Evolutionary conservation across 2,888 invertebrate species (phyloP).

Genomic region (Drosophila infuscata): DNA sequence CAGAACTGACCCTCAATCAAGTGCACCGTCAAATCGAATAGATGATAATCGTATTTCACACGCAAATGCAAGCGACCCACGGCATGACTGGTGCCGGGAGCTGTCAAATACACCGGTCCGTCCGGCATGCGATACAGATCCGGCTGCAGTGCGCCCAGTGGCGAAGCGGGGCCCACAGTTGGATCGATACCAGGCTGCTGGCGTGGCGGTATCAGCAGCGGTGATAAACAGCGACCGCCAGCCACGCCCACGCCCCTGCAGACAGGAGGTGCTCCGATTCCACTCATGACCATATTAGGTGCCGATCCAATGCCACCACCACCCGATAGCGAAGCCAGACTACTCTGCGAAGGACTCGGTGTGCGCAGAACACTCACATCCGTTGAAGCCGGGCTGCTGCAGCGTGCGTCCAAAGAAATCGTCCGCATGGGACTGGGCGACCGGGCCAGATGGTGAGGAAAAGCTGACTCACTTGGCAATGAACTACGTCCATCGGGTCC

Average conservation of each 20-base stretch:
- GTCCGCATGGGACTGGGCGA: constrained; percentile 93
- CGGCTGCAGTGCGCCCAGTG: constrained; percentile 93
- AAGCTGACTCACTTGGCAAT: constrained; percentile 81
- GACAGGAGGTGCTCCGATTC: constrained; percentile 66
- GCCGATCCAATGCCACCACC: constrained; percentile 72
- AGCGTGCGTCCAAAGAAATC: constrained; percentile 91
- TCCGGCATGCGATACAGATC: constrained; percentile 94
- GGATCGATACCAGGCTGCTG: constrained; percentile 85
- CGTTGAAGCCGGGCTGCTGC: constrained; percentile 86
- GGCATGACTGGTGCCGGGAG: constrained; percentile 88
- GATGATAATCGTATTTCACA: constrained; percentile 94
- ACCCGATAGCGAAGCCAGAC: constrained; percentile 88
- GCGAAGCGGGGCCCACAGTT: constrained; percentile 86
- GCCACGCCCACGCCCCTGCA: constrained; percentile 43
- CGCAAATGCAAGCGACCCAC: constrained; percentile 93
- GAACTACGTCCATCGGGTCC: constrained; percentile 92
- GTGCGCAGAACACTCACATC: constrained; percentile 86
- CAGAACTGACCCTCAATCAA: constrained; percentile 91
- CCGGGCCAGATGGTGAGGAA: constrained; percentile 86
- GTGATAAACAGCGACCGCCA: constrained; percentile 89
- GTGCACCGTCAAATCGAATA: constrained; percentile 95
- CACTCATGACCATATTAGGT: constrained; percentile 75
- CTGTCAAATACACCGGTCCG: constrained; percentile 90
- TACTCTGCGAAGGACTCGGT: constrained; percentile 90
- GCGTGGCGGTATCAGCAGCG: constrained; percentile 91